These are phyloP conservation scores for Drosophila miranda DNA, from an alignment of 1,140 invertebrate genomes.

Conservation along the genomic window DNA sequence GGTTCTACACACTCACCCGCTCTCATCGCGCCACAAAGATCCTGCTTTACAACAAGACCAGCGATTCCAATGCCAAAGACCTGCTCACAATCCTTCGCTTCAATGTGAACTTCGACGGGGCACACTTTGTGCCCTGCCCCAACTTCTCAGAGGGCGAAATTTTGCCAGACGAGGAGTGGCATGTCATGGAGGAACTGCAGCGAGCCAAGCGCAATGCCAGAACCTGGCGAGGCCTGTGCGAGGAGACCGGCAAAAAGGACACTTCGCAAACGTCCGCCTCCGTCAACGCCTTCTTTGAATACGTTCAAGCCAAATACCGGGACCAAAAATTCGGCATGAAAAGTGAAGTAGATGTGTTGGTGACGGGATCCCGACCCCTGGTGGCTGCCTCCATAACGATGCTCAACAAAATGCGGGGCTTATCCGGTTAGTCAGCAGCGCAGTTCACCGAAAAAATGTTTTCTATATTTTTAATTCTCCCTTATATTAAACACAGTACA, in stretches of 20 bases:
- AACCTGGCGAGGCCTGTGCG: slow-evolving; percentile 84
- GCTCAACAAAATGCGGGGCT: slow-evolving; percentile 37
- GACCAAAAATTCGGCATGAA: slow-evolving; percentile 61
- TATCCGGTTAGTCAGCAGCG: not conserved
- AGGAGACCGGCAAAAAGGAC: slow-evolving; percentile 52
- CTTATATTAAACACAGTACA: too few species aligned
- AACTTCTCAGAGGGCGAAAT: slow-evolving; percentile 58
- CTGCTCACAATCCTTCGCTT: too few species aligned
- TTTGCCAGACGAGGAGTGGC: slow-evolving; percentile 39
- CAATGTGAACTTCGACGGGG: too few species aligned
- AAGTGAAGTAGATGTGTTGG: slow-evolving; percentile 86
- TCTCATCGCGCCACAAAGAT: too few species aligned
- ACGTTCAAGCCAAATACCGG: slow-evolving; percentile 65
- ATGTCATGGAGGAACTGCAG: slow-evolving; percentile 83
- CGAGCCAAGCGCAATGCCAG: slow-evolving; percentile 85
- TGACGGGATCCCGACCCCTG: slow-evolving; percentile 96
- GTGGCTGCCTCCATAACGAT: slow-evolving; percentile 89
- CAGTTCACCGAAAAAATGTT: too few species aligned
- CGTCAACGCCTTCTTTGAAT: slow-evolving; percentile 61
- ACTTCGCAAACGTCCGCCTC: slow-evolving; percentile 53
- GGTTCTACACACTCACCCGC: too few species aligned
- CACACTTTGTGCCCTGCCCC: too few species aligned
- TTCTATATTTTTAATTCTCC: too few species aligned
- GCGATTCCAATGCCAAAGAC: too few species aligned
- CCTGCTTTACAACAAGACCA: too few species aligned